These are phyloP conservation scores for Plagodis dolabraria DNA, from an alignment of 2,888 invertebrate species.

Conservation along the genomic window DNA sequence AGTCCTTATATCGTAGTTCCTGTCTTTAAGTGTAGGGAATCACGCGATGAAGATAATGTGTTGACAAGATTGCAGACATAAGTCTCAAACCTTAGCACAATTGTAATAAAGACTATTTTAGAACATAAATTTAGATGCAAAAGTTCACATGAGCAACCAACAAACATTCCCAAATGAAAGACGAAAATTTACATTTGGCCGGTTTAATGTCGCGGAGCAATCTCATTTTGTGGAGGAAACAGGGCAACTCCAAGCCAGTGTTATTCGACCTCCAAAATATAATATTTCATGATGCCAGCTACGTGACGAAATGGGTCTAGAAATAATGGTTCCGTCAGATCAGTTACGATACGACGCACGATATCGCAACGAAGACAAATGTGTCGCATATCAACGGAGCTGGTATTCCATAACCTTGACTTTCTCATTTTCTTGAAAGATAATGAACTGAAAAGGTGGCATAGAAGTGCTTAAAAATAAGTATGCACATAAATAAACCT, in stretches of 20 bases:
- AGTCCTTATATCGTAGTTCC: constrained; percentile 46
- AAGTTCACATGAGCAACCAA: constrained; percentile 51
- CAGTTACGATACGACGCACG: constrained; percentile 69
- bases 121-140: constrained; percentile 4
- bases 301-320: constrained; percentile 48
- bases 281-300: constrained; percentile 33
- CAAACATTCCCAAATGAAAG: constrained; percentile 70
- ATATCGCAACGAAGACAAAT: constrained; percentile 78
- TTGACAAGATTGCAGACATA: constrained; percentile 12
- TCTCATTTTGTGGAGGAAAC: constrained; percentile 78
- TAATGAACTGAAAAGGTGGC: constrained; percentile 40
- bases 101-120: constrained; percentile 17
- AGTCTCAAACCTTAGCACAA: constrained; percentile 1
- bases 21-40: constrained; percentile 64
- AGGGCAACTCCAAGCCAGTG: constrained; percentile 58
- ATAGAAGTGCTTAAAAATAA: constrained; percentile 5
- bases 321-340: constrained; percentile 58
- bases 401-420: constrained; percentile 63
- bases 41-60: constrained; percentile 52
- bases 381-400: constrained; percentile 63
- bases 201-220: constrained; percentile 82
- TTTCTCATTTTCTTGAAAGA: constrained; percentile 61
- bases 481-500: constrained; percentile 26
- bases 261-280: constrained; percentile 53
- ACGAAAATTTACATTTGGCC: constrained; percentile 80